A percentile compares a stretch with the other conserved stretches of the same genome.
These are phyloP conservation scores for Tricholauxania praeusta DNA, from an alignment of 2,888 invertebrate genomes.

Conservation along the genomic window DNA sequence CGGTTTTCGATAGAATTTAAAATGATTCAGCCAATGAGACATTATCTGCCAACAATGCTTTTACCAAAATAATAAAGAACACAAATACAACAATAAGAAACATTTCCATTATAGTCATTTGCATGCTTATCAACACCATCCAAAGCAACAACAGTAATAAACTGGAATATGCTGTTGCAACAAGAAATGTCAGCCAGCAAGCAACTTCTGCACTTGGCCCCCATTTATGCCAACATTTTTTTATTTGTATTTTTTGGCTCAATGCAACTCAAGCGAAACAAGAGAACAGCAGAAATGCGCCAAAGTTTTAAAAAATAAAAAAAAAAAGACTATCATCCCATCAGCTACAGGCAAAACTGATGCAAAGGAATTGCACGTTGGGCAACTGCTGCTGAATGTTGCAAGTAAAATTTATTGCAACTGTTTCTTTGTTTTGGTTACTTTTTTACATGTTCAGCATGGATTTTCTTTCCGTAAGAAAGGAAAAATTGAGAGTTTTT, in stretches of 20 bases:
- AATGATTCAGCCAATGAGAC: constrained; percentile 29
- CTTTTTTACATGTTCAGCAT: too few species aligned
- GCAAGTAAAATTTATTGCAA: constrained; percentile 30
- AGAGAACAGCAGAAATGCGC: constrained; percentile 8
- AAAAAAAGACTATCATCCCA: constrained; percentile 4
- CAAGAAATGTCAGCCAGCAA: constrained; percentile 20
- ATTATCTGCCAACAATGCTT: not conserved
- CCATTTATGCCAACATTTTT: constrained; percentile 27
- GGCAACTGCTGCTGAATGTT: constrained; percentile 13
- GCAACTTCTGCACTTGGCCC: constrained; percentile 41
- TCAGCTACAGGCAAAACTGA: constrained; percentile 24
- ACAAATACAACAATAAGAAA: constrained; percentile 10
- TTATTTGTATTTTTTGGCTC: not conserved
- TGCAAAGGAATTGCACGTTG: constrained; percentile 11
- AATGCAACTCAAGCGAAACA: constrained; percentile 26
- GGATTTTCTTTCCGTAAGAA: too few species aligned
- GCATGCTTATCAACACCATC: too few species aligned
- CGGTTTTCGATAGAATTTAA: constrained; percentile 11
- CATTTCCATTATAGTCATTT: constrained; percentile 20
- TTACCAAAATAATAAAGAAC: not conserved
- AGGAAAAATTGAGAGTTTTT: too few species aligned
- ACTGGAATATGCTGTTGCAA: constrained; percentile 15
- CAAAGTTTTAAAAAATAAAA: not conserved
- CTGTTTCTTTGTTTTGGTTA: not conserved
- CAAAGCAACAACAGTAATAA: not conserved